Percentiles rank a stretch among this genome's conserved stretches.
Conservation (phyloP, 2,113 vertebrate genomes). For the Melanostigma gelatinosum region DNA sequence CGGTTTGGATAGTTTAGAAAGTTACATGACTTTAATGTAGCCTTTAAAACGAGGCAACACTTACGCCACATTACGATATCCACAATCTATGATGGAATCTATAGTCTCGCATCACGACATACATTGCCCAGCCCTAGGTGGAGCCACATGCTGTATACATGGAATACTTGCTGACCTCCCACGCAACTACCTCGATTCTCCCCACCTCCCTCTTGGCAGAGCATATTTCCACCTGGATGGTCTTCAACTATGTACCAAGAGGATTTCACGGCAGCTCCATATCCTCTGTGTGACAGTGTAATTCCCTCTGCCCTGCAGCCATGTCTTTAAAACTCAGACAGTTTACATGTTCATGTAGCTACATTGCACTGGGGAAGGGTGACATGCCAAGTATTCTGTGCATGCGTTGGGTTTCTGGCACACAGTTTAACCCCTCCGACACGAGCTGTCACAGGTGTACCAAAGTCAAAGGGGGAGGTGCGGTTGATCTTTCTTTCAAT, state of each 20-base stretch:
- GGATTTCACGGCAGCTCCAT: conserved; percentile 90
- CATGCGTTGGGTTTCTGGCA: conserved; percentile 76
- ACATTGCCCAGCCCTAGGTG: conserved; percentile 23
- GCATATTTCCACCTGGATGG: conserved; percentile 88
- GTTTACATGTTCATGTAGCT: conserved; percentile 92
- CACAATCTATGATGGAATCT: not conserved
- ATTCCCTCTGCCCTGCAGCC: conserved; percentile 93
- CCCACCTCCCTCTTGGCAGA: conserved; percentile 74
- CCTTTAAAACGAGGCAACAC: too few relatives aligned
- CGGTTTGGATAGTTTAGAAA: too few relatives aligned
- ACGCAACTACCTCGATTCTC: conserved; percentile 61
- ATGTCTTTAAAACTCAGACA: conserved; percentile 95
- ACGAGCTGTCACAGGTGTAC: conserved; percentile 51
- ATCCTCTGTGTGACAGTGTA: conserved; percentile 93
- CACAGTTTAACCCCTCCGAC: conserved; percentile 60
- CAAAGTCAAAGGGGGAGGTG: conserved; percentile 31
- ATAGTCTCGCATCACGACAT: not conserved
- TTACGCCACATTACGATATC: not conserved
- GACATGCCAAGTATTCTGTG: conserved; percentile 78
- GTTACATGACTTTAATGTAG: too few relatives aligned
- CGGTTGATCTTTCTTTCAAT: conserved; percentile 44
- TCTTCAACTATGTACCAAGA: conserved; percentile 95
- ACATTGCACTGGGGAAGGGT: conserved; percentile 72
- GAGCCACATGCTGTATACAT: conserved; percentile 61
- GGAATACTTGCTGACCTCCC: conserved; percentile 67